Evolutionary conservation across 23 tunicate genomes (phyloP), one percentile per base, ranked within the genome.

Genomic region (Diplosoma virens): DNA sequence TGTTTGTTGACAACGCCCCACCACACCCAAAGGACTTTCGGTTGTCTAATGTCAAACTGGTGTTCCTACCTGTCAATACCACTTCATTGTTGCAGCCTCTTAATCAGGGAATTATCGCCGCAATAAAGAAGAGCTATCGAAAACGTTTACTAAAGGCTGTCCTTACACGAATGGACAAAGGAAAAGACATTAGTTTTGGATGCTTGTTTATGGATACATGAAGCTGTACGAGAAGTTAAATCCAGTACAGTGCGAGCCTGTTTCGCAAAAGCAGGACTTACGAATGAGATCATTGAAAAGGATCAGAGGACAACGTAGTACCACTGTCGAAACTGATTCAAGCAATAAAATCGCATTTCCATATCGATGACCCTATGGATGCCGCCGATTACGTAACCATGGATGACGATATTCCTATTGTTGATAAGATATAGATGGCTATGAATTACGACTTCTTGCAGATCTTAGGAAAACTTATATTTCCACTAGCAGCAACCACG

Each of bases 291-390:
- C 24, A 56, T 56, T 6, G 24, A 11, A 4, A 25, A 56, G 24
- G 63, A 56, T 16, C 21, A 11, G 24, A 6, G 24, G 63, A 56
- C 6, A 20, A 56, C 24, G 24, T 4, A 16, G 63, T 56, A 56
- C 25, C 63, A 56, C 63, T 56, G 63, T 56, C 63, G 63, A 25
- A 56, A 56, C 63, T 56, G 63, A 56, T 56, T 56, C 63, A 56
- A 56, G 63, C 63, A 56, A 56, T 20, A 56, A 25, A 56, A 56
- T 56, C 63, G 63, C 63, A 56, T 56, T 20, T 56, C 25, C 21
- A 20, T 56, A 56, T 56, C 63, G 63, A 56, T 56, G 63, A 56
- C 63, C 63, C 63, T 11, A 56, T 56, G 25, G 63, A 56, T 56
- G 24, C 63, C 17, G 63, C 63, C 25, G 63, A 56, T 56, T 56